Evolutionary conservation across 2,888 invertebrate genomes (phyloP).

Genomic region (Gymnosoma rotundatum): DNA sequence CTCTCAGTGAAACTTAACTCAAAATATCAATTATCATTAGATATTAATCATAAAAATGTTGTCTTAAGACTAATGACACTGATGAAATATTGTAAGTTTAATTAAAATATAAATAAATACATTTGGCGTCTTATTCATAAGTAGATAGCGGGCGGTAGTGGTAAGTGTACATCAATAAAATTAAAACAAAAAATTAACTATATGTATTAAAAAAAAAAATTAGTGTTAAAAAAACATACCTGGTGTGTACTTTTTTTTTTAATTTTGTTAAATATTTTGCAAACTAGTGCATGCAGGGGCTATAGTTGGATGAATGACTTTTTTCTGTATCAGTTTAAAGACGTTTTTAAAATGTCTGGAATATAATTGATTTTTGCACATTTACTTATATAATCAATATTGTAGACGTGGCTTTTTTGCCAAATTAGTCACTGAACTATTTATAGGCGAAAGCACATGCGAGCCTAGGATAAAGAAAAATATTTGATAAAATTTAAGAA

Average conservation of each 20-base stretch:
- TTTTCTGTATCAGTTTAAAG: constrained; percentile 15
- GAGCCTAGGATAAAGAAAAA: constrained; percentile 59
- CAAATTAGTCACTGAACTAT: constrained; percentile 54
- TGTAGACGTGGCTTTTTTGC: constrained; percentile 54
- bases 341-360: constrained; percentile 43
- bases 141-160: constrained; percentile 1
- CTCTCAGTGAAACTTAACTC: too few relatives aligned
- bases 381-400: constrained; percentile 32
- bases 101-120: constrained; percentile 5
- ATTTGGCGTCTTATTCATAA: constrained; percentile 10
- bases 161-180: not conserved
- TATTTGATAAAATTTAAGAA: constrained; percentile 13
- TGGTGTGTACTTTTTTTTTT: constrained; percentile 20
- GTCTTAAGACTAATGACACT: constrained; percentile 33
- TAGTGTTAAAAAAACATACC: constrained; percentile 36
- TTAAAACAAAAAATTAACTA: not conserved
- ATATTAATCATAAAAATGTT: too few relatives aligned
- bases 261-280: constrained; percentile 39
- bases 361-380: constrained; percentile 5
- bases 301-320: constrained; percentile 32
- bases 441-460: constrained; percentile 59
- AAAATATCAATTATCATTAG: too few relatives aligned
- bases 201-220: not conserved
- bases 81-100: not conserved
- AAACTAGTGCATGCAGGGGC: constrained; percentile 53